Percentiles rank a stretch among this genome's conserved stretches.
These are phyloP conservation scores for Drosophila sordidula DNA, from an alignment of 2,888 invertebrate genomes.

Conservation along the genomic window DNA sequence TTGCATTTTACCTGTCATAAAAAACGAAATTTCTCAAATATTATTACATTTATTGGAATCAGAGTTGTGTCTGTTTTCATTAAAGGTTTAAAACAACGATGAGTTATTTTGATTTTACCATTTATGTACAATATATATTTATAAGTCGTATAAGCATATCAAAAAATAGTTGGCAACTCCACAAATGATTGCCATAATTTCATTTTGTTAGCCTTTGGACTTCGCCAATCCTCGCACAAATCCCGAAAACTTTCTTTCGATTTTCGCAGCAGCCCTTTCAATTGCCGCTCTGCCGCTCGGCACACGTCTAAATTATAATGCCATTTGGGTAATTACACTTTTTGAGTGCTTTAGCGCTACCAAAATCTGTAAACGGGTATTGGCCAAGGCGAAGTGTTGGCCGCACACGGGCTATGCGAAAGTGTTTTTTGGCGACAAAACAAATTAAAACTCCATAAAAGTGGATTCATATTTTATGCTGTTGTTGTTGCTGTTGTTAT, in stretches of 20 bases:
- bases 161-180: slow-evolving; percentile 14
- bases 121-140: background rate
- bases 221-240: background rate
- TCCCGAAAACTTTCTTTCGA: slow-evolving; percentile 30
- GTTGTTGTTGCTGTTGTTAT: slow-evolving; percentile 46
- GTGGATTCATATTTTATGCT: slow-evolving; percentile 71
- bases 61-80: no score
- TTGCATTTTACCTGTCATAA: background rate
- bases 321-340: slow-evolving; percentile 78
- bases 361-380: slow-evolving; percentile 65
- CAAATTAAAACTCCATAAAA: slow-evolving; percentile 80
- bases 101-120: no score
- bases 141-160: slow-evolving; percentile 6
- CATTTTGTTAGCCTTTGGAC: background rate
- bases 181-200: slow-evolving; percentile 15
- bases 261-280: slow-evolving; percentile 17
- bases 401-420: slow-evolving; percentile 6
- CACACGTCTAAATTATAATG: slow-evolving; percentile 70
- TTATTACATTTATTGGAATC: background rate
- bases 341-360: slow-evolving; percentile 63
- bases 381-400: slow-evolving; percentile 34
- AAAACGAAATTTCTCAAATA: background rate
- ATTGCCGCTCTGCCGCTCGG: background rate
- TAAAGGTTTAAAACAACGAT: no score
- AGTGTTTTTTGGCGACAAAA: slow-evolving; percentile 71